A percentile compares a stretch with the other conserved stretches of the same genome.
phyloP scores from a whole-genome alignment of 2,888 invertebrate genomes.

The Elegia similella region DNA sequence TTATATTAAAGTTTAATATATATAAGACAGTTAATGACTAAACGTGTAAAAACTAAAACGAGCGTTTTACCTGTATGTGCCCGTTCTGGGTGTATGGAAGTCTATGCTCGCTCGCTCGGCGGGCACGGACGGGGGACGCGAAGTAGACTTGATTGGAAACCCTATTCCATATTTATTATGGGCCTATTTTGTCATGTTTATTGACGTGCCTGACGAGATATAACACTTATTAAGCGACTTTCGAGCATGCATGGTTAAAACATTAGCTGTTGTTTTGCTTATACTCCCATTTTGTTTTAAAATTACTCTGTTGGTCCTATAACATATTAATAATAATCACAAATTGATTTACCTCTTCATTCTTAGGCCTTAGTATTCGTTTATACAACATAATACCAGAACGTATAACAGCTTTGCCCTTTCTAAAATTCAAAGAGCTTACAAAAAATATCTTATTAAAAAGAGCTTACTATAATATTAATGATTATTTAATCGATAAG shows the following conservation, averaged over 20 bases:
- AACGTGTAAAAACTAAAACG: neutral
- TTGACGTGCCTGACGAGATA: slow-evolving; percentile 61
- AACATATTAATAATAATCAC: no score
- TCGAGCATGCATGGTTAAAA: slow-evolving; percentile 9
- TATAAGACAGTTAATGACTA: neutral
- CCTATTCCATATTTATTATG: slow-evolving; percentile 81
- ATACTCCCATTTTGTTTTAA: neutral
- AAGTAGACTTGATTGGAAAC: slow-evolving; percentile 78
- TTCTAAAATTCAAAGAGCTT: no score
- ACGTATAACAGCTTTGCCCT: no score
- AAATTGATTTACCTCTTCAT: no score
- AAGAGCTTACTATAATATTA: no score
- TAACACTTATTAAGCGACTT: slow-evolving; percentile 25
- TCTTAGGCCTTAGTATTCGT: no score
- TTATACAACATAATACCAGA: no score
- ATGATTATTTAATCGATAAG: no score
- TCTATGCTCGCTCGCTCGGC: slow-evolving; percentile 49
- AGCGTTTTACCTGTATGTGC: slow-evolving; percentile 21
- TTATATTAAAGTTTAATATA: no score
- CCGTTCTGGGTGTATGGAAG: slow-evolving; percentile 37
- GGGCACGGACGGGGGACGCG: slow-evolving; percentile 54
- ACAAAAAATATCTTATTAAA: no score
- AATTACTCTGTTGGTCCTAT: no score
- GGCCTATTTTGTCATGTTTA: slow-evolving; percentile 77
- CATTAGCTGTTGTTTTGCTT: slow-evolving; percentile 25